Base-by-base conservation (phyloP, 2,888 invertebrate genomes). In the Andrena marginata region DNA sequence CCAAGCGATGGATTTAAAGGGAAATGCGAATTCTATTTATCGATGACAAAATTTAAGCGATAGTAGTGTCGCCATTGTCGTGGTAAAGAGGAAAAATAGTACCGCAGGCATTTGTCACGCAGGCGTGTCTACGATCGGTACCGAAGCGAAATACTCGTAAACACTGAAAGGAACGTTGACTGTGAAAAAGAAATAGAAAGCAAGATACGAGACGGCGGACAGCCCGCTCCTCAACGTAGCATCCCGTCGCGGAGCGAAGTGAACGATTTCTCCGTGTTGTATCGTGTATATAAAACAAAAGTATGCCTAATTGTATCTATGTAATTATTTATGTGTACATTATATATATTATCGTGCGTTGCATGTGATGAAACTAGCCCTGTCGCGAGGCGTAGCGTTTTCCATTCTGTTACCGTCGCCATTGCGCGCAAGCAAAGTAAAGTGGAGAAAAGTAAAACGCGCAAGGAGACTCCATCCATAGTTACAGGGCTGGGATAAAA, bases 301-400 rank as follows among this genome's bases (percentile, higher is more conserved):
- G 48, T 80, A 82, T 79, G 85, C 83, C 88, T 87, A 86, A 82
- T 80, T 87, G 87, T 89, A 88, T 78, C 80, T 89, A 88, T 88
- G 83, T 88, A 88, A 88, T 84, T 87, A 87, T 84, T 88, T 88
- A 84, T 88, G 84, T 87, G 89, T 85, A 88, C 51, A 87, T 88
- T 88, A 78, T 71, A 59, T 85, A 82, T 33, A 65, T 75, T 70
- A 79, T 81, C 77, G 71, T 69, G 79, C 68, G 77, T 65, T 80
- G 42, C 31, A 35, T 73, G 51, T 54, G 73, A 48, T 10, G 7
- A 54, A 26, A 42, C 48, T 48, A 29, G 35, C 60, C 70, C 59
- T 70, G 70, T 59, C 42, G 42, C 59, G n/a, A 60, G 2, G 10
- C 23, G 31, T 31, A 29, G 20, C 29, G 31, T 48, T 70, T 20